Evolutionary conservation across 2,888 invertebrate species (phyloP), one percentile per base, ranked within the genome.

Genomic region (Torymus texanus): DNA sequence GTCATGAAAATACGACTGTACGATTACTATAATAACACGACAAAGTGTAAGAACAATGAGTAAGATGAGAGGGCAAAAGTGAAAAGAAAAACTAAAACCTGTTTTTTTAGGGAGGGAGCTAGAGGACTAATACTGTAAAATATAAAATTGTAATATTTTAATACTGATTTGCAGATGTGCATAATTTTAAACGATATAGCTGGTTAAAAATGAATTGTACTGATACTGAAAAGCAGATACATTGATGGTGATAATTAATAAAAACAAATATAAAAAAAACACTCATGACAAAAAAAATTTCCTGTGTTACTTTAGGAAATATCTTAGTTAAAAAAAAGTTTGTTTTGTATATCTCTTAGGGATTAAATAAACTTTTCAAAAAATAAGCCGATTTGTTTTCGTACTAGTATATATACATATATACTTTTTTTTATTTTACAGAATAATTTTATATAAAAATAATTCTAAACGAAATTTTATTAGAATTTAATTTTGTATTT

Each of bases 321-420:
- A 87, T 88, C 86, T 88, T 88, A 88, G 89, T 90, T 88, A 88
- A 91, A 91, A 91, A 82, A 83, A 92, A 92, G 92, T 92, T 92
- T 92, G 91, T 92, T 92, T 92, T 92, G 91, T 92, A 92, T 89
- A 88, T 92, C 92, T 92, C 91, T 92, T 92, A 92, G 92, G 91
- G 91, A 92, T 91, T 83, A 91, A 92, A 91, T 91, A 92, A 92
- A 92, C 91, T 92, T 92, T 92, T 91, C 90, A 91, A 91, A 91
- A 91, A 91, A 90, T 73, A 62, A 50, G 55, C 55, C 61, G 61
- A 73, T 78, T 78, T 79, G 29, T 75, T 82, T 70, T 75, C 58
- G 51, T 75, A 73, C 29, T 73, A 51, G 29, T 78, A 63, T 72
- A 75, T 70, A 78, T 51, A 53, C 67, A 74, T 53, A 66, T 58